phyloP scores from a whole-genome alignment of 2,113 vertebrate species.

The Brachyhypopomus occidentalis region DNA sequence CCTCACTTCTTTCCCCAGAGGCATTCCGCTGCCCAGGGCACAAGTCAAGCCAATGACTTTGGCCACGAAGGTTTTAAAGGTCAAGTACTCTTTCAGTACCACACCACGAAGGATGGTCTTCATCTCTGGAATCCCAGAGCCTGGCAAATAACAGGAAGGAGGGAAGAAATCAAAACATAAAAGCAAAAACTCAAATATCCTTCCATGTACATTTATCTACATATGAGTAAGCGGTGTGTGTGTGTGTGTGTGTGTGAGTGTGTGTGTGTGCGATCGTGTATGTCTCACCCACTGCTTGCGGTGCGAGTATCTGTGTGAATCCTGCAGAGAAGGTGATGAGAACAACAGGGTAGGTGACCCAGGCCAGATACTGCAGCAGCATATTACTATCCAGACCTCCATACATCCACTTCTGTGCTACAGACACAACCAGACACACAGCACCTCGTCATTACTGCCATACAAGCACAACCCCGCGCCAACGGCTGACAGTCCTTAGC shows the following conservation, averaged over 20 bases:
- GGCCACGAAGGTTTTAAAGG: conserved; percentile 96
- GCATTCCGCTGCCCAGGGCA: conserved; percentile 96
- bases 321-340: conserved; percentile 99
- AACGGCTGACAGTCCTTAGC: too few relatives aligned
- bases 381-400: conserved; percentile 88
- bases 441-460: neutral
- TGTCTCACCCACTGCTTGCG: conserved; percentile 92
- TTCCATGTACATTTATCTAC: too few relatives aligned
- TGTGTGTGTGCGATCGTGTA: conserved; percentile 14
- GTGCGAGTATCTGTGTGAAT: conserved; percentile 95
- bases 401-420: conserved; percentile 99
- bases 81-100: conserved; percentile 97
- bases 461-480: neutral
- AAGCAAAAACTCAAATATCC: neutral
- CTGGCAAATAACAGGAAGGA: conserved; percentile 64
- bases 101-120: conserved; percentile 96
- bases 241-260: conserved; percentile 35
- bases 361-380: conserved; percentile 95
- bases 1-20: conserved; percentile 96
- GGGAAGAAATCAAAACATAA: conserved; percentile 53
- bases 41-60: conserved; percentile 98
- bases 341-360: conserved; percentile 96
- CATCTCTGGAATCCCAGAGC: conserved; percentile 98
- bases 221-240: neutral
- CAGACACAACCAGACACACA: conserved; percentile 60